Percentiles rank a stretch among this genome's conserved stretches.
phyloP scores from a whole-genome alignment of 1,140 invertebrate genomes.

The Meloidogyne floridensis region DNA sequence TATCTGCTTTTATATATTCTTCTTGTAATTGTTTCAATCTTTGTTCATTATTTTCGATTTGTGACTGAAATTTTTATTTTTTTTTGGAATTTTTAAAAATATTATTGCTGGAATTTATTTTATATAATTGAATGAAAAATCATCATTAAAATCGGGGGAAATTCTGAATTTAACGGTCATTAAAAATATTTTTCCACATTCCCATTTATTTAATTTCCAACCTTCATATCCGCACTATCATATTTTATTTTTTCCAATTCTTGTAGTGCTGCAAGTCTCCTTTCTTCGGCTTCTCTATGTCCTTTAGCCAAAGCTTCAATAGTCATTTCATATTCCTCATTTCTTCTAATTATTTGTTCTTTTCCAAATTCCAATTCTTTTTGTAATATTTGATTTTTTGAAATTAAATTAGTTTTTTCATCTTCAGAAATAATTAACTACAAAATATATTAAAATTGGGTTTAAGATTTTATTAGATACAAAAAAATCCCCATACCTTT shows the following conservation, averaged over 20 bases:
- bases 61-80: constrained; percentile 48
- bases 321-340: constrained; percentile 61
- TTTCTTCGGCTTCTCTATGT: constrained; percentile 60
- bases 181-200: too few species aligned
- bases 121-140: too few species aligned
- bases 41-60: constrained; percentile 62
- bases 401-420: constrained; percentile 53
- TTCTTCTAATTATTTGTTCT: constrained; percentile 64
- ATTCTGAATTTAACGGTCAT: too few species aligned
- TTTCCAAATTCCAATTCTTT: constrained; percentile 64
- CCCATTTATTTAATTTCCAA: neutral
- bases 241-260: constrained; percentile 63
- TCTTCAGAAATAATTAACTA: constrained; percentile 60
- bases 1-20: constrained; percentile 62
- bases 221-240: constrained; percentile 55
- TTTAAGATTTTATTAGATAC: neutral
- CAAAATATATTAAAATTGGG: constrained; percentile 30
- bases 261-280: constrained; percentile 59
- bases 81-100: too few species aligned
- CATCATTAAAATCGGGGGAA: too few species aligned
- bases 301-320: constrained; percentile 62
- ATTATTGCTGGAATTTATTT: too few species aligned
- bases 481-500: constrained; percentile 46
- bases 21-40: constrained; percentile 59
- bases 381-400: constrained; percentile 52